Conservation (phyloP, 2,888 invertebrate genomes). For the Callyntrura guangdongensis region DNA sequence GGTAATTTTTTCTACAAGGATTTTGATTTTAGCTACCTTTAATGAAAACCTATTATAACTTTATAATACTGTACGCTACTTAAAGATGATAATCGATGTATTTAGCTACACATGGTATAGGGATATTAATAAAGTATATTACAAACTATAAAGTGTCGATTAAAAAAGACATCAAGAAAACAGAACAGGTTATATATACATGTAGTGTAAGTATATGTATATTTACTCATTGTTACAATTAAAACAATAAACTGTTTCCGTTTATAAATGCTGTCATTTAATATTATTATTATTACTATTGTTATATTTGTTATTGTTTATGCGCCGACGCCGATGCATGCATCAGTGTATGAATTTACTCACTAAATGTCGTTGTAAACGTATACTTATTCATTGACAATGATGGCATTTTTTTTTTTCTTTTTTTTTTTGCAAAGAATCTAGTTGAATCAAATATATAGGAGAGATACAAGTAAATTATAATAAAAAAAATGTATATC, state of each 20-base stretch:
- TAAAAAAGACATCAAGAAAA: conserved; percentile 64
- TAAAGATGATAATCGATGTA: conserved; percentile 51
- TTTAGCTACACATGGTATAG: conserved; percentile 59
- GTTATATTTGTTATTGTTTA: conserved; percentile 45
- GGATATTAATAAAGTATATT: neutral
- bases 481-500: conserved; percentile 25
- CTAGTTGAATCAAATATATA: conserved; percentile 69
- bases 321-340: conserved; percentile 34
- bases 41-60: conserved; percentile 58
- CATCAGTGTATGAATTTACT: conserved; percentile 41
- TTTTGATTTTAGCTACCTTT: conserved; percentile 84
- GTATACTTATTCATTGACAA: conserved; percentile 71
- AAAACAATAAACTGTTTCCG: conserved; percentile 67
- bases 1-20: conserved; percentile 83
- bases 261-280: conserved; percentile 66
- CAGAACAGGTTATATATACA: conserved; percentile 59
- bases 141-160: conserved; percentile 30
- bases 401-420: conserved; percentile 71
- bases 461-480: neutral
- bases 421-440: conserved; percentile 73
- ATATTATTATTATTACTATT: conserved; percentile 68
- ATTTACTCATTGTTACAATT: conserved; percentile 69
- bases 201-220: conserved; percentile 9
- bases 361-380: conserved; percentile 23
- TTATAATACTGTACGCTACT: conserved; percentile 37